A percentile compares a stretch with the other conserved stretches of the same genome.
Conservation (phyloP, 1,140 invertebrate genomes). For the Phortica variegata region DNA sequence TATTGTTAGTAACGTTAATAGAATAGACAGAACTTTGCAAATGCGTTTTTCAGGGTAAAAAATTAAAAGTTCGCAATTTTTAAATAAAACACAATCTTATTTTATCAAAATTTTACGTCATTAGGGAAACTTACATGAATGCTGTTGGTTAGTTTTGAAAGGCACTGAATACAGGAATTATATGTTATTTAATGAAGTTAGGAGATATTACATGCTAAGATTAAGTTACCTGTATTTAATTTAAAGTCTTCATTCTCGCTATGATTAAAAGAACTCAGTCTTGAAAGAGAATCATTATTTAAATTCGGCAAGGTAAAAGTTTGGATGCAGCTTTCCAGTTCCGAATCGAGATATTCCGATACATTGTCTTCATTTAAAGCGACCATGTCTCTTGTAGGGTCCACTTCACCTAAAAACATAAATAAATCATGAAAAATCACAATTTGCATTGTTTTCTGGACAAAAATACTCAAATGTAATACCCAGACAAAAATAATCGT, state of each 20-base stretch:
- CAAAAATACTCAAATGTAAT: too few relatives aligned
- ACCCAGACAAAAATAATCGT: too few relatives aligned
- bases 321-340: conserved; percentile 66
- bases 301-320: conserved; percentile 58
- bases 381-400: conserved; percentile 66
- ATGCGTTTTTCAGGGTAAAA: too few relatives aligned
- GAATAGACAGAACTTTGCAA: too few relatives aligned
- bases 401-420: conserved; percentile 48
- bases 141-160: conserved; percentile 59
- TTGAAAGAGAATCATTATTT: conserved; percentile 60
- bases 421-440: background rate
- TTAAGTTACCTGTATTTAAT: conserved; percentile 60
- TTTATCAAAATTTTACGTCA: background rate
- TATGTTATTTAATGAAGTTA: conserved; percentile 15
- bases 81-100: too few relatives aligned
- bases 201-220: background rate
- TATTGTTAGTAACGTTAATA: too few relatives aligned
- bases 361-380: conserved; percentile 72
- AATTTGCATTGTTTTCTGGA: background rate
- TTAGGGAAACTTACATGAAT: conserved; percentile 36
- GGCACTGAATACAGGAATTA: conserved; percentile 57
- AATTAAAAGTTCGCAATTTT: too few relatives aligned
- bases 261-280: conserved; percentile 66
- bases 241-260: conserved; percentile 66
- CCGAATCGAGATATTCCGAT: conserved; percentile 71